Percentiles rank a stretch among this genome's conserved stretches.
phyloP scores from a whole-genome alignment of 35 echinoderm and acorn worm species.

The Strongylocentrotus purpuratus region DNA sequence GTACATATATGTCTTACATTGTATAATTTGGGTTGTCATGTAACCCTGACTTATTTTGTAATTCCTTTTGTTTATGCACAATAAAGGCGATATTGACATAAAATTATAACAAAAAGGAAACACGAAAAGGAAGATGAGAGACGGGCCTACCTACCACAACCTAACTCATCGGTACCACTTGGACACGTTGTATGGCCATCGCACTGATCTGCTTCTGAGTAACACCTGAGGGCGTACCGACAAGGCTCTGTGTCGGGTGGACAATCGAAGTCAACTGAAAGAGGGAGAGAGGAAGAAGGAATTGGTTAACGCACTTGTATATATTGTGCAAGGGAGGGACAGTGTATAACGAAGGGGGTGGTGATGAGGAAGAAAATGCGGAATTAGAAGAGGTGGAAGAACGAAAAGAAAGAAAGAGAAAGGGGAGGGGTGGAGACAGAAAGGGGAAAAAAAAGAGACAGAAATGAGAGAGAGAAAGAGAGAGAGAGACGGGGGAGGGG shows the following conservation, averaged over 20 bases:
- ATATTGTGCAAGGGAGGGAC: not conserved
- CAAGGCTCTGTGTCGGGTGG: not conserved
- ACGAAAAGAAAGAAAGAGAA: not conserved
- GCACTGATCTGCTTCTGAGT: not conserved
- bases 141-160: conserved; percentile 3
- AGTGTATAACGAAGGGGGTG: not conserved
- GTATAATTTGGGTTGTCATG: no score
- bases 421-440: no score
- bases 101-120: no score
- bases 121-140: not conserved
- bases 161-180: conserved; percentile 35
- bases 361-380: not conserved
- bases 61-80: no score
- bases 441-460: no score
- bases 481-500: no score
- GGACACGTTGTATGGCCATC: conserved; percentile 1
- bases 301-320: no score
- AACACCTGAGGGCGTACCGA: conserved; percentile 6
- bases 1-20: no score
- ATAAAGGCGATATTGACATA: no score
- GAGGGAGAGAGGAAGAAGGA: not conserved
- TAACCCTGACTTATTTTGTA: no score
- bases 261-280: conserved; percentile 23
- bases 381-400: no score
- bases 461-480: no score